These are phyloP conservation scores for Leptopilina boulardi DNA, from an alignment of 1,140 invertebrate species.

Conservation along the genomic window DNA sequence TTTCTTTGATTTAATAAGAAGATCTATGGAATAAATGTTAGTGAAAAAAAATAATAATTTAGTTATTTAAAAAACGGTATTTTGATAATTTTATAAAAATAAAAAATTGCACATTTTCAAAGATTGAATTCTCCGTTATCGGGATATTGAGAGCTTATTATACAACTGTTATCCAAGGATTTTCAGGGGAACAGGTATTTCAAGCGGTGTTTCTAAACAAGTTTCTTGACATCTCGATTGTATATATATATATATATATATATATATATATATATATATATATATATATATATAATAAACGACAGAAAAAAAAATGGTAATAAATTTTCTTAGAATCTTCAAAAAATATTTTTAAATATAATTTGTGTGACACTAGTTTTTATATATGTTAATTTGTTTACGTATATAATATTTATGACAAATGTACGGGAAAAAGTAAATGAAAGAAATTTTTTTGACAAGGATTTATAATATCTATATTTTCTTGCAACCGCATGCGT, in stretches of 20 bases:
- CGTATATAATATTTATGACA: constrained; percentile 16
- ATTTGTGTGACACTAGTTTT: constrained; percentile 4
- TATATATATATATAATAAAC: no score
- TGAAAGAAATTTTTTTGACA: constrained; percentile 33
- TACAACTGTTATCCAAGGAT: not conserved
- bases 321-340: constrained; percentile 10
- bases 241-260: no score
- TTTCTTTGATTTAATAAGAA: no score
- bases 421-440: constrained; percentile 33
- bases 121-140: not conserved
- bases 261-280: no score
- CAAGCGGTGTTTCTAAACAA: constrained; percentile 4
- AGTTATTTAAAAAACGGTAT: not conserved
- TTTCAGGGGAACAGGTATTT: constrained; percentile 10
- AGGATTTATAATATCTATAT: not conserved
- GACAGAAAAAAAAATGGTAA: not conserved
- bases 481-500: not conserved
- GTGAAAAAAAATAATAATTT: no score
- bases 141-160: not conserved
- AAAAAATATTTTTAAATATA: not conserved
- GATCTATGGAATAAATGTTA: no score
- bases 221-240: not conserved
- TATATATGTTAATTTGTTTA: not conserved
- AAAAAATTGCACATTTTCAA: not conserved
- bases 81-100: not conserved